Evolutionary conservation across 2,888 invertebrate genomes (phyloP), one percentile per base, ranked within the genome.

Genomic region (Cosmorhoe ocellata): DNA sequence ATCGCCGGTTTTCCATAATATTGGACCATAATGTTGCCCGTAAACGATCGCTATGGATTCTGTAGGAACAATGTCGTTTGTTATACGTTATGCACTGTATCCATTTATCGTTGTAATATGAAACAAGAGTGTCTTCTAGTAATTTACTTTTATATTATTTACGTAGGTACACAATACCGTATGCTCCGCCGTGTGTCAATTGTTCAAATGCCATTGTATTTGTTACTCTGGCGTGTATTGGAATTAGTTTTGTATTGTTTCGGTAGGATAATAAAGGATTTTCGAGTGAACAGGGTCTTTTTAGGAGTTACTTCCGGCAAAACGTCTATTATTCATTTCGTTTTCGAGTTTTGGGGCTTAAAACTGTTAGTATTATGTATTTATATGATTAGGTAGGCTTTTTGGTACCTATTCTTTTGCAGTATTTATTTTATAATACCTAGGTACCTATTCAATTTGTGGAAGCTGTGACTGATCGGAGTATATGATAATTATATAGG

Each of bases 81-180:
- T 75, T 75, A 71, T 64, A 61, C 63, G 56, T 69, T 67, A 67
- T 69, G 66, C 73, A 74, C 74, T 76, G 71, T 61, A 66, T 55
- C 65, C 69, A 76, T 75, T 71, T 64, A 64, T 74, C 59, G 52
- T 51, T n/a, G 41, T 61, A 48, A 59, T 59, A 52, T 46, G 56
- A 56, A 65, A 65, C 61, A 63, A 61, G 56, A 56, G 51, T 34
- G 31, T 44, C 24, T 7, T 18, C 4, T 4, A 2, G 18, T 59
- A 49, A 58, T 58, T 58, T 43, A 41, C 36, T 18, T 18, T 40
- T 51, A 55, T 55, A 52, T 46, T 47, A 24, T 31, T 31, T 43
- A 31, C 24, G 32, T 12, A 36, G 18, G 28, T 10, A 8, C 10
- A 14, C 30, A 32, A 18, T 11, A 5, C 18, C 6, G 6, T 44